Evolutionary conservation across 2,888 invertebrate genomes (phyloP), one percentile per base, ranked within the genome.

Genomic region (Amphipyra tragopoginis): DNA sequence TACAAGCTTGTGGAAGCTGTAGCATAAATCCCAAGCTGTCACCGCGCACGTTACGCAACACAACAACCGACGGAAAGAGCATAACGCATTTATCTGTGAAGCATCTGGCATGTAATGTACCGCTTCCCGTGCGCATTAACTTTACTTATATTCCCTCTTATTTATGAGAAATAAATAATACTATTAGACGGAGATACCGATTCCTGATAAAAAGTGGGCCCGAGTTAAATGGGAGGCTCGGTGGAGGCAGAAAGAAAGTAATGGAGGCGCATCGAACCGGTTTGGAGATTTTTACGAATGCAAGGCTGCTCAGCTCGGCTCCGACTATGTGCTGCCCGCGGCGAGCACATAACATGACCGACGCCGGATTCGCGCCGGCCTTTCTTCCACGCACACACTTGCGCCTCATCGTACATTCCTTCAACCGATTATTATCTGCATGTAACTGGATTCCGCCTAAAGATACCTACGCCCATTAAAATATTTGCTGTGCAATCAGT

Each of bases 91-190:
- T 90, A 92, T 93, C 92, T 91, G 74, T 77, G 85, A 90, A 86
- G 84, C 88, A 91, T 90, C 91, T 88, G 88, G 89, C 91, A 86
- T 89, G 90, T 92, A 92, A 92, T 90, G 86, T 90, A 90, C 90
- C 90, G 91, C 90, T 92, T 90, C 91, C 91, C 90, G 90, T 89
- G 85, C 86, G 90, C 92, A 90, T 94, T 93, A 91, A 90, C 91
- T 91, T 93, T 89, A 93, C 91, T 90, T 92, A 92, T 92, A 92
- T 92, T 91, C 91, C 89, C 87, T 89, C 87, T 93, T 94, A 93
- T 94, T 94, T 93, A 94, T 93, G 93, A 93, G 93, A 93, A 93
- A 94, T 94, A 94, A 94, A 94, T 94, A 94, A 94, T 94, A 94
- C 93, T 94, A 94, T 93, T 94, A 94, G 93, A 93, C 90, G 86